Evolutionary conservation across 1,140 invertebrate genomes (phyloP).

Genomic region (Hirudo medicinalis): DNA sequence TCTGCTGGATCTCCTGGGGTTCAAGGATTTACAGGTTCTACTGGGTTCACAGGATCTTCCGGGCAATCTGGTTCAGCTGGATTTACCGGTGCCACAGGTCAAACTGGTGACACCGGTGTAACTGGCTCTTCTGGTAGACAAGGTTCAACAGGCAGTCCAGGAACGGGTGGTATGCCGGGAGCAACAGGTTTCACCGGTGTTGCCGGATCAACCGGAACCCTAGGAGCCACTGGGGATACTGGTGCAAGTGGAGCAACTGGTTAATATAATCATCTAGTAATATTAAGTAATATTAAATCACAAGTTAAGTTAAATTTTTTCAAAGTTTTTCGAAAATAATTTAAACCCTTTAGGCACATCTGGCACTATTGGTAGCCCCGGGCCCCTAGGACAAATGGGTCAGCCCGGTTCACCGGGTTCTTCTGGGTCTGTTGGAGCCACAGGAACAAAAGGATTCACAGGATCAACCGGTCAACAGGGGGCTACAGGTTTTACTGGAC

Average conservation of each 20-base stretch:
- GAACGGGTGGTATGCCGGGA: constrained; percentile 6
- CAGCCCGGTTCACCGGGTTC: constrained; percentile 5
- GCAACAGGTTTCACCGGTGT: background rate
- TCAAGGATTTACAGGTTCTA: constrained; percentile 1
- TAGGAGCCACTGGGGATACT: constrained; percentile 6
- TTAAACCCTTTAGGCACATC: background rate
- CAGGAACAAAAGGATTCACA: background rate
- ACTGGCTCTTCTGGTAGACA: constrained; percentile 15
- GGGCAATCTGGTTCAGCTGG: constrained; percentile 9
- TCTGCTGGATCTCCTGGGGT: background rate
- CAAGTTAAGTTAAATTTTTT: background rate
- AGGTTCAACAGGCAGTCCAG: constrained; percentile 15
- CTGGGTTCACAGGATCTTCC: constrained; percentile 10
- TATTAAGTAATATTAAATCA: background rate
- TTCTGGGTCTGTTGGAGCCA: constrained; percentile 12
- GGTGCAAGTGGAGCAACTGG: constrained; percentile 11
- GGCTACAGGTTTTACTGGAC: background rate
- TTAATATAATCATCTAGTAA: background rate
- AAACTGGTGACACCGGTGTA: constrained; percentile 8
- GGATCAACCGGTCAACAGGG: background rate
- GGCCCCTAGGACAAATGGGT: background rate
- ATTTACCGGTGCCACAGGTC: background rate
- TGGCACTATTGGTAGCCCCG: constrained; percentile 5
- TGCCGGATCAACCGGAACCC: constrained; percentile 7
- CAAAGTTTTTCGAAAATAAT: background rate